A percentile compares a stretch with the other conserved stretches of the same genome.
Evolutionary conservation across 2,888 invertebrate species (phyloP).

Genomic region (Calameuta filiformis): DNA sequence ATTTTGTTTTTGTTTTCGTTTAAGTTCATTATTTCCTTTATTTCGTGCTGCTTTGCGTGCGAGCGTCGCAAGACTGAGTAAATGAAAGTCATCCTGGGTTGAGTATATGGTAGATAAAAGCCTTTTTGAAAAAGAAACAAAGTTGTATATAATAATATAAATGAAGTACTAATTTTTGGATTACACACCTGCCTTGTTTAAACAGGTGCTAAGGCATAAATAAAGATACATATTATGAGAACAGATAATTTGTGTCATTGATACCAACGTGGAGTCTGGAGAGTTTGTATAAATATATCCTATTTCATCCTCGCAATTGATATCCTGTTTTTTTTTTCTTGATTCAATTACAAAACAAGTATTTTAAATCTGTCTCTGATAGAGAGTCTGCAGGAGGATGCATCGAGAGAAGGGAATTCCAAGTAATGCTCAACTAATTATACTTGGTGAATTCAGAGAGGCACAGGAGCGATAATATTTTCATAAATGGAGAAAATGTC

Average conservation of each 20-base stretch:
- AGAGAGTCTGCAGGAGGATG: neutral
- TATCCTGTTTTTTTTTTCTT: neutral
- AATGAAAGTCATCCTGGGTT: conserved; percentile 22
- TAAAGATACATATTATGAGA: neutral
- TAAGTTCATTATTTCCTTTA: neutral
- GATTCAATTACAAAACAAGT: neutral
- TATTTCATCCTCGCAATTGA: neutral
- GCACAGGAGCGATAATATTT: neutral
- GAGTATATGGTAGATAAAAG: neutral
- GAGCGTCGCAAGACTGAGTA: conserved; percentile 28
- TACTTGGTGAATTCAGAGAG: neutral
- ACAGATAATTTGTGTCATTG: neutral
- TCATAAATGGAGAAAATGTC: neutral
- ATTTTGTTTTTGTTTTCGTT: neutral
- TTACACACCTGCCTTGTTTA: neutral
- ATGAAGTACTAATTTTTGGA: neutral
- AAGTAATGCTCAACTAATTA: neutral
- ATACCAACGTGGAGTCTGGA: neutral
- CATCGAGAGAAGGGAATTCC: neutral
- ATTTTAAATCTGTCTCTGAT: neutral
- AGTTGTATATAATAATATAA: conserved; percentile 4
- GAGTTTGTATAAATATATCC: neutral
- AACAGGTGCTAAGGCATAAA: neutral
- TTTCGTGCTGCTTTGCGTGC: conserved; percentile 26
- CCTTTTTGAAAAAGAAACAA: neutral